Percentiles rank a stretch among this genome's conserved stretches.
Conservation (phyloP, 2,888 invertebrate genomes). For the Cephonodes hylas region DNA sequence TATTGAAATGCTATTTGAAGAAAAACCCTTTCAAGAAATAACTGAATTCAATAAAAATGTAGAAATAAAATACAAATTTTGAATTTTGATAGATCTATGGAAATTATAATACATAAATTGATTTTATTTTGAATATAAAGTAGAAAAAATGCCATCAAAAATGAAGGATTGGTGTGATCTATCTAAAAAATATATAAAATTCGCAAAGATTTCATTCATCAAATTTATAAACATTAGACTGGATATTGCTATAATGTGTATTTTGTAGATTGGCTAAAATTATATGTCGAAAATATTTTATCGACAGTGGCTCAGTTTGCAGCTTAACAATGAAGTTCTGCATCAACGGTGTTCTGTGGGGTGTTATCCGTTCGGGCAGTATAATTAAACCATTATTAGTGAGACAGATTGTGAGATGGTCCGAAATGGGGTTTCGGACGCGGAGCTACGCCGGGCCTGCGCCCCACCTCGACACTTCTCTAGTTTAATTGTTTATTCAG, state of each 20-base stretch:
- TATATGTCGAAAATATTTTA: neutral
- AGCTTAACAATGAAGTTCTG: neutral
- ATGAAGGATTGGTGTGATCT: neutral
- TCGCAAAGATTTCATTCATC: neutral
- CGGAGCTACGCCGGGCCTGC: slow-evolving; percentile 27
- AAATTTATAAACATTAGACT: neutral
- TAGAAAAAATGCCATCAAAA: neutral
- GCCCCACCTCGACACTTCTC: slow-evolving; percentile 47
- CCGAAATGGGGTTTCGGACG: neutral
- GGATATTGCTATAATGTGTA: neutral
- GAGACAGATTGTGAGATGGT: slow-evolving; percentile 10
- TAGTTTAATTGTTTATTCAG: slow-evolving; percentile 76
- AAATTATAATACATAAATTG: neutral
- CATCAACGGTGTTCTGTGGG: neutral
- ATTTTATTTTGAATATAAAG: slow-evolving; percentile 1
- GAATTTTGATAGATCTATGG: neutral
- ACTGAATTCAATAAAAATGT: neutral
- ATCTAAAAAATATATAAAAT: neutral
- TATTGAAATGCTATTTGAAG: neutral
- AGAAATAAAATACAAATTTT: neutral
- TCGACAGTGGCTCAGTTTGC: neutral
- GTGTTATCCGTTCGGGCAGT: neutral
- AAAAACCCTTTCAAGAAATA: neutral
- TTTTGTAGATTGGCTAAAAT: neutral
- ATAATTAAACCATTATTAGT: slow-evolving; percentile 6